Percentiles rank a stretch among this genome's conserved stretches.
Conservation (phyloP, 2,797 vertebrate genomes). For the Fratercula arctica region DNA sequence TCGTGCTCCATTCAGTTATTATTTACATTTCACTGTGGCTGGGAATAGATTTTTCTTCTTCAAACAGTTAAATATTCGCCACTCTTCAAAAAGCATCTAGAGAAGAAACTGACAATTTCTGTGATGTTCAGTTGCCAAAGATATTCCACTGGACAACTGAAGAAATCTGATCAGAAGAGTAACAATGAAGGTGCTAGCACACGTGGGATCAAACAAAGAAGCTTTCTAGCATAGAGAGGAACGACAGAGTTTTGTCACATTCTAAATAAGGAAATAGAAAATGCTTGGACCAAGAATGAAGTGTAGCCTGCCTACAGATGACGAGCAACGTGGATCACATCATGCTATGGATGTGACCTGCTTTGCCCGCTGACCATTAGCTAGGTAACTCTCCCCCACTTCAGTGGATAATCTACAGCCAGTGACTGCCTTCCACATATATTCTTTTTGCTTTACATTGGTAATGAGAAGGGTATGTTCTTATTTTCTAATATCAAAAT, state of each 20-base stretch:
- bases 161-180: neutral
- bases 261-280: neutral
- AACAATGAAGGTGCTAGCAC: neutral
- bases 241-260: neutral
- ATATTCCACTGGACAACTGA: neutral
- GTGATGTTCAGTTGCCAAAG: neutral
- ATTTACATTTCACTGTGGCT: neutral
- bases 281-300: neutral
- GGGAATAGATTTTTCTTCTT: neutral
- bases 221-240: neutral
- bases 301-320: neutral
- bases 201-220: neutral
- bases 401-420: neutral
- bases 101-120: neutral
- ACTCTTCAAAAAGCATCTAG: neutral
- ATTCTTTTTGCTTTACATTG: neutral
- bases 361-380: neutral
- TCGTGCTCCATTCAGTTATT: neutral
- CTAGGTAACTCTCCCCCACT: neutral
- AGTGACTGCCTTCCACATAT: accelerated
- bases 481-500: neutral
- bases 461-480: neutral
- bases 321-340: accelerated
- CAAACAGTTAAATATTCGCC: neutral
- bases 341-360: accelerated